Conservation (phyloP, 2,113 vertebrate genomes). For the Gambusia affinis region DNA sequence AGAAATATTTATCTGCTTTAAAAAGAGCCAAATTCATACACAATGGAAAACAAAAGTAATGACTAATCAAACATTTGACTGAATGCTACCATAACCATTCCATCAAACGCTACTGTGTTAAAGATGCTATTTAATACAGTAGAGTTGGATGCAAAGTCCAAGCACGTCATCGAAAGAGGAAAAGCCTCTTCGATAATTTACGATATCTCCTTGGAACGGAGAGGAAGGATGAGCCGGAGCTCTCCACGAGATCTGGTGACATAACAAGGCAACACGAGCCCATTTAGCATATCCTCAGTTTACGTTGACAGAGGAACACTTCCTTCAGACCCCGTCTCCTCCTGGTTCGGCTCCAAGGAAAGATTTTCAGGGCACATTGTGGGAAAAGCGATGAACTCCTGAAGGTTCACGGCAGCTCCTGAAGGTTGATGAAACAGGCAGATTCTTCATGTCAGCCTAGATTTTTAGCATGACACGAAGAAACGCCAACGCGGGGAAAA, state of each 20-base stretch:
- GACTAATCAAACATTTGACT: too few species aligned
- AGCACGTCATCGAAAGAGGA: conserved; percentile 45
- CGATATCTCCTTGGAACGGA: conserved; percentile 13
- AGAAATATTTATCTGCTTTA: too few species aligned
- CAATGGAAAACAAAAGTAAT: too few species aligned
- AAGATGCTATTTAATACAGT: neutral
- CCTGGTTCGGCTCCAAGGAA: conserved; percentile 33
- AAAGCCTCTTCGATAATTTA: conserved; percentile 45
- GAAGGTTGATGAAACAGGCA: too few species aligned
- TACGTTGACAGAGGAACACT: conserved; percentile 38
- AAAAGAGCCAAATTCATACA: too few species aligned
- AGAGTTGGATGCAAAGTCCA: conserved; percentile 14
- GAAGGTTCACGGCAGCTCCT: too few species aligned
- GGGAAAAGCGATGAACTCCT: neutral
- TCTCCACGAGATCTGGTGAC: conserved; percentile 41
- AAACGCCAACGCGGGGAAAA: neutral
- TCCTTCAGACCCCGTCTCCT: conserved; percentile 7
- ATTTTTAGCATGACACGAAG: neutral
- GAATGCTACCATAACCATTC: neutral
- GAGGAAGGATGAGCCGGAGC: neutral
- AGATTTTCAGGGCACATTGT: conserved; percentile 13
- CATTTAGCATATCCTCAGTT: conserved; percentile 44
- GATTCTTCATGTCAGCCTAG: neutral
- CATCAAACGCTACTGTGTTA: neutral
- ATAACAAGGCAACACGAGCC: conserved; percentile 58